Evolutionary conservation across 2,113 vertebrate genomes (phyloP).

Genomic region (Corapipo altera): DNA sequence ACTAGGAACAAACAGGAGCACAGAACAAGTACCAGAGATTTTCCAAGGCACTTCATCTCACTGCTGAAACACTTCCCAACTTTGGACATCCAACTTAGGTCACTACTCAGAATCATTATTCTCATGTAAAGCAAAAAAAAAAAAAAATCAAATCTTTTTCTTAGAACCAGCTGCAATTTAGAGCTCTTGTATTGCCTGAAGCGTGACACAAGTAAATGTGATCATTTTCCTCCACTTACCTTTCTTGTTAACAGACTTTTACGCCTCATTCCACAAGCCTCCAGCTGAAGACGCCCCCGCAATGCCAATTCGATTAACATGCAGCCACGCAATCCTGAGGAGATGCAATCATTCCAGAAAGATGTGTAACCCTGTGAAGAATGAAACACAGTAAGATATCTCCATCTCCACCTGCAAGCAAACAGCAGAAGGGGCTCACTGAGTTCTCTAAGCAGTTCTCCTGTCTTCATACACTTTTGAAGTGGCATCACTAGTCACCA

Average conservation of each 20-base stretch:
- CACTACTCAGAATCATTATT: not conserved
- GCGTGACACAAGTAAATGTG: not conserved
- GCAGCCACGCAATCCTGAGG: conserved; percentile 92
- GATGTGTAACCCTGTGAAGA: conserved; percentile 91
- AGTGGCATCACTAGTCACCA: not conserved
- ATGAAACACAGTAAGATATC: not conserved
- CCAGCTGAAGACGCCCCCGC: conserved; percentile 89
- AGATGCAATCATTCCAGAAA: conserved; percentile 98
- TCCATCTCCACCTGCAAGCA: not conserved
- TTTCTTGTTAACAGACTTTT: conserved; percentile 93
- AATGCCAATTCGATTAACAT: conserved; percentile 95
- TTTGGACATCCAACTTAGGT: not conserved
- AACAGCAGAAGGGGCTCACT: not conserved
- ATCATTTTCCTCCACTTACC: conserved; percentile 71
- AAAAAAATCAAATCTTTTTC: not conserved
- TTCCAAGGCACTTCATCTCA: not conserved
- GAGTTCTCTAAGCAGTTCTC: not conserved
- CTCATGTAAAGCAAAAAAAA: not conserved
- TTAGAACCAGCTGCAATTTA: not conserved
- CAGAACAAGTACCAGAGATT: not conserved
- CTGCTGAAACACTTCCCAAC: not conserved
- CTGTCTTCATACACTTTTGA: not conserved
- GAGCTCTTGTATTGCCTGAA: not conserved
- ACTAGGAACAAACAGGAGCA: not conserved
- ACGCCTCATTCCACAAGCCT: conserved; percentile 92